A percentile compares a stretch with the other conserved stretches of the same genome.
These are phyloP conservation scores for Phrynocephalus forsythii DNA, from an alignment of 2,797 vertebrate genomes.

Conservation along the genomic window DNA sequence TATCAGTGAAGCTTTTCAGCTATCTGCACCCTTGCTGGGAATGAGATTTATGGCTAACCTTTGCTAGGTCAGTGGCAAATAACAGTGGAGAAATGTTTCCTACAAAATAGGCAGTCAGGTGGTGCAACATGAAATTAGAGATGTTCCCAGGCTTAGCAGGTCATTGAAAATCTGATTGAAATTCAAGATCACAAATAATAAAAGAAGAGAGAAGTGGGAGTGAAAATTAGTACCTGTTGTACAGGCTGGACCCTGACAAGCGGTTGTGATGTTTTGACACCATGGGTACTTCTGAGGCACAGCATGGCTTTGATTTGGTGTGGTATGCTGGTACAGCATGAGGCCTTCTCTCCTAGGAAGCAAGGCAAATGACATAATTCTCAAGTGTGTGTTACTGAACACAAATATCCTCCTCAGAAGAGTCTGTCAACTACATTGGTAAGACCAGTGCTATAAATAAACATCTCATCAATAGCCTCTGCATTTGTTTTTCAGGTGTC, in stretches of 20 bases:
- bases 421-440: not conserved
- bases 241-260: slow-evolving; percentile 30
- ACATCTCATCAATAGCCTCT: not conserved
- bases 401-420: not conserved
- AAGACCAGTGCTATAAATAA: not conserved
- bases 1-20: slow-evolving; percentile 63
- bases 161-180: slow-evolving; percentile 63
- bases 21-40: slow-evolving; percentile 64
- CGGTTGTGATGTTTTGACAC: slow-evolving; percentile 27
- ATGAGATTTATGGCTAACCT: slow-evolving; percentile 71
- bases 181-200: slow-evolving; percentile 59
- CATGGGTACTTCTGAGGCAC: slow-evolving; percentile 26
- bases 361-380: not conserved
- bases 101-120: slow-evolving; percentile 64
- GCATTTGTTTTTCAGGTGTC: not conserved
- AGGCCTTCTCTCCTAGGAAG: not conserved
- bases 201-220: not conserved
- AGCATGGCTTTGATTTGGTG: slow-evolving; percentile 22
- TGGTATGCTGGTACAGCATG: not conserved
- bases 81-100: slow-evolving; percentile 55
- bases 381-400: slow-evolving; percentile 2
- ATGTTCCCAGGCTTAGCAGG: slow-evolving; percentile 61
- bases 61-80: slow-evolving; percentile 65
- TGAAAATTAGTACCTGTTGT: slow-evolving; percentile 12
- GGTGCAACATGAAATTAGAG: slow-evolving; percentile 66